These are phyloP conservation scores for Oscheius onirici DNA, from an alignment of 2,888 invertebrate species.

Conservation along the genomic window DNA sequence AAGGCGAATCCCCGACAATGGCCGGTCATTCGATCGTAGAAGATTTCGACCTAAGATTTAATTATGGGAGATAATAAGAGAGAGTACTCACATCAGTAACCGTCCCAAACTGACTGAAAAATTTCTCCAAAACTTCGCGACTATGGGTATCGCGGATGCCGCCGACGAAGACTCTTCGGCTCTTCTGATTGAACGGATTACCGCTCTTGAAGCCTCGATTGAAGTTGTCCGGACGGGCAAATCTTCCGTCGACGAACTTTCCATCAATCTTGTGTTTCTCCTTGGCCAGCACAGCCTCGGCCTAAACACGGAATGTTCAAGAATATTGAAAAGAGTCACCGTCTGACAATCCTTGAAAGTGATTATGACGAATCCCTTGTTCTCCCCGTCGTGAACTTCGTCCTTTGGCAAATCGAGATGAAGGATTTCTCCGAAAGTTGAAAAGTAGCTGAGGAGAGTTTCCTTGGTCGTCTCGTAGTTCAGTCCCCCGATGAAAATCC, in stretches of 20 bases:
- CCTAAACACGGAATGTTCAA: background rate
- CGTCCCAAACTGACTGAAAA: background rate
- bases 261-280: background rate
- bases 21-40: background rate
- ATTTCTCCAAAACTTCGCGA: background rate
- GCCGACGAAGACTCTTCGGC: background rate
- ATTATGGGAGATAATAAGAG: background rate
- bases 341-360: background rate
- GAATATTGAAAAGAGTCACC: background rate
- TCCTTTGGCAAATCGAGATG: background rate
- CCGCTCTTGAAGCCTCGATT: background rate
- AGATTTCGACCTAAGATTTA: background rate
- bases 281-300: background rate
- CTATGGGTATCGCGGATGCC: slow-evolving; percentile 1
- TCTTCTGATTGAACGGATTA: background rate
- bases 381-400: background rate
- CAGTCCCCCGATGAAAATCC: slow-evolving; percentile 1
- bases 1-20: slow-evolving; percentile 15
- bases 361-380: background rate
- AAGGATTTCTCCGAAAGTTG: background rate
- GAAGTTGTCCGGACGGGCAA: background rate
- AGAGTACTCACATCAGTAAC: background rate
- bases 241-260: background rate
- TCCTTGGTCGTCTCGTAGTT: background rate
- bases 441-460: background rate